phyloP scores from a whole-genome alignment of 2,888 invertebrate genomes.

The Drepana falcataria region DNA sequence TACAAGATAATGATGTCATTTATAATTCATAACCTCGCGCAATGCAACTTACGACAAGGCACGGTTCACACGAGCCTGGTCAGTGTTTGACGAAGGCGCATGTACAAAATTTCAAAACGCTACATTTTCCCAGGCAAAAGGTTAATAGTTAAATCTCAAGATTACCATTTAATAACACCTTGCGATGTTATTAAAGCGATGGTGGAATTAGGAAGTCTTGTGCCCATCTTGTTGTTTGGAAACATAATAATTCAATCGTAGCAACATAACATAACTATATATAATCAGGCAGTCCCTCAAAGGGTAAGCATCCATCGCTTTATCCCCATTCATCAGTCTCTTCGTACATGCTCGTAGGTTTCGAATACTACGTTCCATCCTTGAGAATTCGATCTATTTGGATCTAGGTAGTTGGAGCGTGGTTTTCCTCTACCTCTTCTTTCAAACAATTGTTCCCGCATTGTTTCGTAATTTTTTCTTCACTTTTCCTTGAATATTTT shows the following conservation, averaged over 20 bases:
- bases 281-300: too few species aligned
- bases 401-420: too few species aligned
- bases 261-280: too few species aligned
- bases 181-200: slow-evolving; percentile 27
- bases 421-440: too few species aligned
- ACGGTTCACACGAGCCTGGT: slow-evolving; percentile 1
- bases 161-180: slow-evolving; percentile 39
- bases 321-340: too few species aligned
- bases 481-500: too few species aligned
- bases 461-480: too few species aligned
- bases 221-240: slow-evolving; percentile 7
- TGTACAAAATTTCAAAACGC: slow-evolving; percentile 40
- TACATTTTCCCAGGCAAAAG: slow-evolving; percentile 57
- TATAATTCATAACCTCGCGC: background rate
- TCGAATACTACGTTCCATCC: too few species aligned
- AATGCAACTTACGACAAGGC: background rate
- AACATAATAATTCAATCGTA: background rate
- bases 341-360: too few species aligned
- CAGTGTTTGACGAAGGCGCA: slow-evolving; percentile 10
- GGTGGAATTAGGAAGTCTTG: slow-evolving; percentile 27
- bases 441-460: too few species aligned
- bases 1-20: slow-evolving; percentile 1
- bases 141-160: slow-evolving; percentile 53
- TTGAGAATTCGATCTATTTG: too few species aligned
- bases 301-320: too few species aligned